These are phyloP conservation scores for Coenobita brevimanus DNA, from an alignment of 1,140 invertebrate species.

Conservation along the genomic window DNA sequence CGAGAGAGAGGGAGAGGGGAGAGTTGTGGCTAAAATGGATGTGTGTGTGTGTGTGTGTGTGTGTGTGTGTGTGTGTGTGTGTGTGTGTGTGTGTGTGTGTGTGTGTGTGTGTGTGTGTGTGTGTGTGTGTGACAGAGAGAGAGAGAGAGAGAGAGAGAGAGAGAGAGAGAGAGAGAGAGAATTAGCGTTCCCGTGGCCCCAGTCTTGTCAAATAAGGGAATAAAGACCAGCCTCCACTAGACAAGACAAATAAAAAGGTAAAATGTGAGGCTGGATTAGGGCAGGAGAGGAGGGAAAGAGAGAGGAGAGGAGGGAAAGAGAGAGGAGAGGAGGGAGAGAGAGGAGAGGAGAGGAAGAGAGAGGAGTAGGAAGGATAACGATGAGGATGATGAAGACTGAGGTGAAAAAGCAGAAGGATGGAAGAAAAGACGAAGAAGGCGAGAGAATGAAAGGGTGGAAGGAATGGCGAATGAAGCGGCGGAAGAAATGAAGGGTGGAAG, in stretches of 20 bases:
- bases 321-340: neutral
- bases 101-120: neutral
- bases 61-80: conserved; percentile 22
- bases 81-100: conserved; percentile 22
- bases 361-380: neutral
- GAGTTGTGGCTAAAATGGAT: neutral
- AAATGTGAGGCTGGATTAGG: neutral
- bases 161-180: too few relatives aligned
- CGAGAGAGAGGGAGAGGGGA: too few relatives aligned
- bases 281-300: neutral
- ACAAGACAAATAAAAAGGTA: too few relatives aligned
- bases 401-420: neutral
- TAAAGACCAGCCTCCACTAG: too few relatives aligned
- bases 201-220: too few relatives aligned
- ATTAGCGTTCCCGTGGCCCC: too few relatives aligned
- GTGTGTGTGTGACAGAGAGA: neutral
- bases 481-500: neutral
- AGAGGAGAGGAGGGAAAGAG: neutral
- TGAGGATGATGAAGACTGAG: neutral
- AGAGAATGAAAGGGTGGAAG: neutral
- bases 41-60: conserved; percentile 22
- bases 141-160: too few relatives aligned
- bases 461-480: neutral
- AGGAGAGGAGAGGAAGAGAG: neutral
- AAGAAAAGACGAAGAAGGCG: neutral